Evolutionary conservation across 2,888 invertebrate species (phyloP).

Genomic region (Bugula neritina): DNA sequence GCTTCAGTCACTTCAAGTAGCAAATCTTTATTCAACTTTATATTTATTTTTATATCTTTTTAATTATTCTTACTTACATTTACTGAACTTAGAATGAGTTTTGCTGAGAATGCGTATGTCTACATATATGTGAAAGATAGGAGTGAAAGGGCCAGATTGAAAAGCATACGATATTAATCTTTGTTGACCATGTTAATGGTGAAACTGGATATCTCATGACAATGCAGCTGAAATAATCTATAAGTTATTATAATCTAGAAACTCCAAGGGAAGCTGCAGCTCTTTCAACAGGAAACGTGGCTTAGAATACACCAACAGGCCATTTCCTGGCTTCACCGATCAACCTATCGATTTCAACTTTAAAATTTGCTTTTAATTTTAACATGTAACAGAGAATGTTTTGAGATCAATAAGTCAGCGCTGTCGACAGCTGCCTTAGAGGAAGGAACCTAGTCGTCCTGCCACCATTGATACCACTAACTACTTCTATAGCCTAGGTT

Average conservation of each 20-base stretch:
- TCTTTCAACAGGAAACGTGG: not conserved
- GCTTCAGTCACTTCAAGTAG: not conserved
- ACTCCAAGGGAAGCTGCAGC: not conserved
- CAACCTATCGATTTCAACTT: constrained; percentile 2
- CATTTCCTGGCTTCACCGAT: constrained; percentile 4
- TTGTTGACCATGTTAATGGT: too few species aligned
- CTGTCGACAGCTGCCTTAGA: constrained; percentile 14
- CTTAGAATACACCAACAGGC: constrained; percentile 8
- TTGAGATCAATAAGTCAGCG: constrained; percentile 24
- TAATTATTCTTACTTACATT: too few species aligned
- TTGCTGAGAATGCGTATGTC: too few species aligned
- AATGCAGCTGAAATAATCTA: constrained; percentile 10
- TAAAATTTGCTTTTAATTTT: constrained; percentile 23
- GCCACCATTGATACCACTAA: not conserved
- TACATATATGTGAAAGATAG: too few species aligned
- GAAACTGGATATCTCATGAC: too few species aligned
- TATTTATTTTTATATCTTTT: too few species aligned
- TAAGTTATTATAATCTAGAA: not conserved
- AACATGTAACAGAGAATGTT: not conserved
- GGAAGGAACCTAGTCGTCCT: constrained; percentile 22
- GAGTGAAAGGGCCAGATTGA: too few species aligned
- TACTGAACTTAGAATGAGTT: too few species aligned
- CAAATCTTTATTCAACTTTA: too few species aligned
- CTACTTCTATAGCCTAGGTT: not conserved
- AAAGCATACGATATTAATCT: too few species aligned